These are phyloP conservation scores for Tortricodes alternella DNA, from an alignment of 2,888 invertebrate genomes.

Conservation along the genomic window DNA sequence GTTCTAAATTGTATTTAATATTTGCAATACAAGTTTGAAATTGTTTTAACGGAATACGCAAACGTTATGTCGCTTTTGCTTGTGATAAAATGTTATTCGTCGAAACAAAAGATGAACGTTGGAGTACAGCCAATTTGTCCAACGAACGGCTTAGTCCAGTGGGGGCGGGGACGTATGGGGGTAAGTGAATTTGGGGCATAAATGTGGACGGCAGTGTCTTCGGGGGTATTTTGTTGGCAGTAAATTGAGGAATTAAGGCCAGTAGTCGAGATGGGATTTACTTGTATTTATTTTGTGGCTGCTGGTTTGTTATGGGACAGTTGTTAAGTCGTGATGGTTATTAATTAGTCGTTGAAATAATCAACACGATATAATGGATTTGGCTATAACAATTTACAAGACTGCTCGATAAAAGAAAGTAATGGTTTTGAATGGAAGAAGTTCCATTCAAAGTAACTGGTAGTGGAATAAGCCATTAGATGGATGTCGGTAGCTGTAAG, in stretches of 20 bases:
- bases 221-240: conserved; percentile 23
- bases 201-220: conserved; percentile 28
- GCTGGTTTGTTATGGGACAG: background rate
- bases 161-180: background rate
- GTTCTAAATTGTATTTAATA: too few species aligned
- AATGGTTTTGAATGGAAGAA: too few species aligned
- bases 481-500: too few species aligned
- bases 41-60: background rate
- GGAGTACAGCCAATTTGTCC: conserved; percentile 26
- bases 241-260: conserved; percentile 30
- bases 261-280: conserved; percentile 4
- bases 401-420: too few species aligned
- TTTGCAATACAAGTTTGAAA: too few species aligned
- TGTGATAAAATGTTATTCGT: conserved; percentile 28
- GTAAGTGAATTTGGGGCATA: conserved; percentile 31
- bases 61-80: background rate
- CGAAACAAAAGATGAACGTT: conserved; percentile 22
- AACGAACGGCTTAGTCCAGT: conserved; percentile 27
- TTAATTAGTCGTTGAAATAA: too few species aligned
- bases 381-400: too few species aligned
- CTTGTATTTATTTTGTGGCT: background rate
- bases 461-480: too few species aligned
- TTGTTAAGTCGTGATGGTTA: background rate
- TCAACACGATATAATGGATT: too few species aligned
- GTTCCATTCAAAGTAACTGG: too few species aligned